Conservation (phyloP, 2,113 vertebrate species). For the Pseudolaguvia tuberculata region DNA sequence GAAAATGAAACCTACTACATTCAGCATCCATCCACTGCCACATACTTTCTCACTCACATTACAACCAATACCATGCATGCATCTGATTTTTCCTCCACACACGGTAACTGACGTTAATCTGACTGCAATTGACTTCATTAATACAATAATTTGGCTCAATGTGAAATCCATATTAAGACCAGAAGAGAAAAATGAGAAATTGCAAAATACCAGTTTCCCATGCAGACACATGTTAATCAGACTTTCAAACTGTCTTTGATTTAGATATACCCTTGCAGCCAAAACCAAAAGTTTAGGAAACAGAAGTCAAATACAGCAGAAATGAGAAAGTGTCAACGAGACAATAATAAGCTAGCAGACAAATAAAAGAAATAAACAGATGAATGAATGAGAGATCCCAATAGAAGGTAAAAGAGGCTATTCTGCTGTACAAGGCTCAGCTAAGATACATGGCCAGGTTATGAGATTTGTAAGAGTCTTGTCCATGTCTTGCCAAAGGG, state of each 20-base stretch:
- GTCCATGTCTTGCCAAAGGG: constrained; percentile 18
- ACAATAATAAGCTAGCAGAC: not conserved
- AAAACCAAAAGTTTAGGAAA: constrained; percentile 4
- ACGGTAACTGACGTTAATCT: constrained; percentile 9
- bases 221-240: constrained; percentile 31
- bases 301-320: not conserved
- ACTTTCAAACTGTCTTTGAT: constrained; percentile 27
- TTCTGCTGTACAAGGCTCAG: constrained; percentile 23
- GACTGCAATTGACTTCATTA: constrained; percentile 33
- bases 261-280: not conserved
- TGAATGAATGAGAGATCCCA: not conserved
- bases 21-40: not conserved
- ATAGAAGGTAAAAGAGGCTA: constrained; percentile 8
- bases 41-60: too few species aligned
- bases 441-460: constrained; percentile 12
- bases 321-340: constrained; percentile 4
- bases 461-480: constrained; percentile 25
- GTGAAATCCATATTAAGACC: constrained; percentile 26
- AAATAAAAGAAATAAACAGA: not conserved
- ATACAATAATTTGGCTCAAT: constrained; percentile 37
- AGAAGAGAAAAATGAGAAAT: constrained; percentile 29
- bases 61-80: not conserved
- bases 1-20: constrained; percentile 3
- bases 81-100: not conserved
- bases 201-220: constrained; percentile 31